Percentiles rank a stretch among this genome's conserved stretches.
Evolutionary conservation across 2,113 vertebrate genomes (phyloP).

Genomic region (Xenopus tropicalis): UCB_Xtro_10.0 CM004447.2:2448501-2449000

Average conservation of each 20-base stretch:
- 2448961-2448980: slow-evolving; percentile 94
- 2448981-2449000: slow-evolving; percentile 70
- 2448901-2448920: slow-evolving; percentile 47
- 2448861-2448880: too few relatives aligned
- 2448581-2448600: slow-evolving; percentile 88
- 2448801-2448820: too few relatives aligned
- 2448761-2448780: too few relatives aligned
- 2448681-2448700: slow-evolving; percentile 77
- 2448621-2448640: slow-evolving; percentile 96
- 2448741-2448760: too few relatives aligned
- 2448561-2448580: slow-evolving; percentile 96
- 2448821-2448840: too few relatives aligned
- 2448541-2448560: slow-evolving; percentile 81
- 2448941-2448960: slow-evolving; percentile 96
- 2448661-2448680: slow-evolving; percentile 96
- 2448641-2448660: slow-evolving; percentile 94
- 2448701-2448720: background rate
- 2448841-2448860: too few relatives aligned
- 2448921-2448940: slow-evolving; percentile 97
- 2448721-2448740: too few relatives aligned
- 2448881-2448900: too few relatives aligned
- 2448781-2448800: too few relatives aligned
- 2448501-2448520: background rate
- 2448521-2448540: slow-evolving; percentile 4
- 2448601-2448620: slow-evolving; percentile 95